phyloP scores from a whole-genome alignment of 1,140 invertebrate genomes.

The Bemisia tabaci region DNA sequence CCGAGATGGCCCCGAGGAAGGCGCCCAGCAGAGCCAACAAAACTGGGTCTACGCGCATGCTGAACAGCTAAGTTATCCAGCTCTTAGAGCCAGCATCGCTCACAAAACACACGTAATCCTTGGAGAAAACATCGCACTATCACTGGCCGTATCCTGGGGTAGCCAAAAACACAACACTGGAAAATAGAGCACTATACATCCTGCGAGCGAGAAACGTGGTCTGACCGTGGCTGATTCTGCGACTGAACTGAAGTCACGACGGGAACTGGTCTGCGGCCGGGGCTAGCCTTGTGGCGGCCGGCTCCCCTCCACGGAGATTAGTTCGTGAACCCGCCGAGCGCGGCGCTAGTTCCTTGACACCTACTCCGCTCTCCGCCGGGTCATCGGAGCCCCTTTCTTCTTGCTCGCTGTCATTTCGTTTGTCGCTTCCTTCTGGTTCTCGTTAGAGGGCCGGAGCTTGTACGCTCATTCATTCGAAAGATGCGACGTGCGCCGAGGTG shows the following conservation, averaged over 20 bases:
- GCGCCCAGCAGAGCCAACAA: slow-evolving; percentile 45
- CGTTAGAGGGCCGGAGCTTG: background rate
- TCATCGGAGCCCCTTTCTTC: background rate
- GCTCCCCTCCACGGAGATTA: background rate
- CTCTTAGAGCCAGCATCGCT: background rate
- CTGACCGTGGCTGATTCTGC: background rate
- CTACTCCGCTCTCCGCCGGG: background rate
- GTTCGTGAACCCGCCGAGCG: background rate
- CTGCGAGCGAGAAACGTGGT: background rate
- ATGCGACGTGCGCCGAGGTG: background rate
- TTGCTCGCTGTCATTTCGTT: background rate
- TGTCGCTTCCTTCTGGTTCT: background rate
- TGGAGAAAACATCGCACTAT: background rate
- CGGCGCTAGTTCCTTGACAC: background rate
- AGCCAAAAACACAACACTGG: background rate
- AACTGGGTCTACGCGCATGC: slow-evolving; percentile 16
- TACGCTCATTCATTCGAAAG: background rate
- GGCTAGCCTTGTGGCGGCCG: background rate
- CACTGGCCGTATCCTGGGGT: too few species aligned
- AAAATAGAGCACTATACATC: background rate
- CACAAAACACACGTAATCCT: background rate
- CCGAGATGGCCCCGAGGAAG: slow-evolving; percentile 49
- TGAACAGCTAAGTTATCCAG: background rate
- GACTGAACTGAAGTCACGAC: background rate
- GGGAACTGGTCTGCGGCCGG: background rate